A percentile compares a stretch with the other conserved stretches of the same genome.
Evolutionary conservation across 2,888 invertebrate species (phyloP).

Genomic region (Stenodema calcarata): DNA sequence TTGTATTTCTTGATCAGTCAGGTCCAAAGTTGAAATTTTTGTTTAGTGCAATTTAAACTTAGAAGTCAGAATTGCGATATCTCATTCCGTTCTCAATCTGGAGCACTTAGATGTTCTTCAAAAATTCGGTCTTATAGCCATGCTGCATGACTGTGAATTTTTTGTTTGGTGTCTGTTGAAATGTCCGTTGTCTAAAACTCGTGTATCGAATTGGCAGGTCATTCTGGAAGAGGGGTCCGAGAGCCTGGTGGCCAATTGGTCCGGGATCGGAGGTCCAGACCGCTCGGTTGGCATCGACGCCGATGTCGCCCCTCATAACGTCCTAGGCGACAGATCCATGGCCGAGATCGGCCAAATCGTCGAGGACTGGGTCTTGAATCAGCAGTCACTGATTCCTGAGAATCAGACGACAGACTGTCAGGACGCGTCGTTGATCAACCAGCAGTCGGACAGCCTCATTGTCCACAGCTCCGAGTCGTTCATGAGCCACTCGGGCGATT

Average conservation of each 20-base stretch:
- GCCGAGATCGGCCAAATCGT: neutral
- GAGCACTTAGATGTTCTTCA: too few species aligned
- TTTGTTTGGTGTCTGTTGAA: too few species aligned
- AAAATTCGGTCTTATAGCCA: too few species aligned
- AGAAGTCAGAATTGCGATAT: too few species aligned
- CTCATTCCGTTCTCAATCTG: too few species aligned
- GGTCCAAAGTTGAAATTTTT: too few species aligned
- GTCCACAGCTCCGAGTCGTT: neutral
- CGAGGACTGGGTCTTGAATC: neutral
- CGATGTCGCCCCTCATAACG: neutral
- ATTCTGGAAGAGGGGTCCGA: neutral
- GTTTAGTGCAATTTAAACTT: too few species aligned
- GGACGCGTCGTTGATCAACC: neutral
- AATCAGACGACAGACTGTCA: neutral
- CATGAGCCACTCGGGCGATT: neutral
- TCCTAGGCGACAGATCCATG: neutral
- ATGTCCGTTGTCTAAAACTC: too few species aligned
- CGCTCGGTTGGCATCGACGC: neutral
- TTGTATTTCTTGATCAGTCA: too few species aligned
- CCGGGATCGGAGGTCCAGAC: slow-evolving; percentile 15
- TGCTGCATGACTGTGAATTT: too few species aligned
- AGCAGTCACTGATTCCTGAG: neutral
- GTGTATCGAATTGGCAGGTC: neutral
- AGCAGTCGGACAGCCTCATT: neutral
- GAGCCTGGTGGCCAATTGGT: slow-evolving; percentile 32